Evolutionary conservation across 2,113 vertebrate species (phyloP), one percentile per base, ranked within the genome.

Genomic region (Uria aalge): DNA sequence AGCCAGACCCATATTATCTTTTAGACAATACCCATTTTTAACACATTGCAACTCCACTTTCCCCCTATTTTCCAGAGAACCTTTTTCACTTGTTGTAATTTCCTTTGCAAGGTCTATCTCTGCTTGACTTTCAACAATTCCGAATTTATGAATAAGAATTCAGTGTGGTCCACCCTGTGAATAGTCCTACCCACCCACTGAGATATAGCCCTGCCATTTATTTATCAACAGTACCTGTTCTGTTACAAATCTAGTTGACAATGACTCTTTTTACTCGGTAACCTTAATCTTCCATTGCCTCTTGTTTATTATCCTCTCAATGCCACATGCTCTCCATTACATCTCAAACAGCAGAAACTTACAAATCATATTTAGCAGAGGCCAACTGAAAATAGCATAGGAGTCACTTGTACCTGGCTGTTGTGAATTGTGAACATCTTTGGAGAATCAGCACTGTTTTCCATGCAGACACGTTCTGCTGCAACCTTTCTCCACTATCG

Each of bases 111-210:
- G 66, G 41, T 88, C 81, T 94, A 45, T 80, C 77, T 94, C 85
- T 92, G 45, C 71, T 83, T 94, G 77, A 76, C 57, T 96, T 96
- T 74, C 50, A 93, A 68, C 63, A 80, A 55, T 73, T 73, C 63
- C 85, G 75, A 85, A 80, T 92, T 96, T 83, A 96, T 96, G 85
- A 93, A 94, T 92, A 88, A 83, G 72, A 92, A 96, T 88, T 91
- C 76, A 81, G 32, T 57, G 83, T 78, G 59, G 59, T 78, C 63
- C 50, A 73, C 40, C 38, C 17, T 85, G 74, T 73, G 86, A 92
- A 68, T 62, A 71, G 45, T 71, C 59, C 76, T 87, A 85, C 86
- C 41, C 36, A 87, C 29, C 43, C 75, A 66, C 36, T 89, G 80
- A 96, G 59, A 88, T 55, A 24, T 26, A 83, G 45, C 34, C 16